These are phyloP conservation scores for Drosophila silvestris DNA, from an alignment of 2,888 invertebrate species.

Conservation along the genomic window DNA sequence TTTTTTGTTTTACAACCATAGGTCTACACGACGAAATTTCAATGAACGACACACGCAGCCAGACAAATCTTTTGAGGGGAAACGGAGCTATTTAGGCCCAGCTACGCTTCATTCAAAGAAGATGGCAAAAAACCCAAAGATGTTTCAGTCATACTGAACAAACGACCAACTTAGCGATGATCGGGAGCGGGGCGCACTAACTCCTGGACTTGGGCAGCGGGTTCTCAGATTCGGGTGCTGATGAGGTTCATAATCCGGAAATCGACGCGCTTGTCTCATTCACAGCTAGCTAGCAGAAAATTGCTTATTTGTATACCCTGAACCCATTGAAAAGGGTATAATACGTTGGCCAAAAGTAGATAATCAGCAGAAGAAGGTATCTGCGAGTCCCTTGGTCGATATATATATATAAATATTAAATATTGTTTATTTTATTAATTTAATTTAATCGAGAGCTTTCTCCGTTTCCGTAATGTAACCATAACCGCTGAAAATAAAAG, in stretches of 20 bases:
- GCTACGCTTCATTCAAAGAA: conserved; percentile 68
- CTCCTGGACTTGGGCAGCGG: conserved; percentile 10
- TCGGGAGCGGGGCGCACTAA: background rate
- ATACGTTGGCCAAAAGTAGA: background rate
- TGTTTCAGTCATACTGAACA: conserved; percentile 61
- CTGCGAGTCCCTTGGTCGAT: background rate
- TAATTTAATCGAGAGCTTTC: background rate
- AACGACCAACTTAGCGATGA: background rate
- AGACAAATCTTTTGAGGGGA: conserved; percentile 12
- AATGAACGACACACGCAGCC: conserved; percentile 31
- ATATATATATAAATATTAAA: background rate
- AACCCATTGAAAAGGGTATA: background rate
- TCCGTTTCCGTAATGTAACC: background rate
- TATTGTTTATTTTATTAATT: background rate
- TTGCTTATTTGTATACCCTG: conserved; percentile 6
- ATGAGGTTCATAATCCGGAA: conserved; percentile 62
- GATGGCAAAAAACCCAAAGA: conserved; percentile 71
- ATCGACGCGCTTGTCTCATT: conserved; percentile 64
- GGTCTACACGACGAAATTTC: conserved; percentile 26
- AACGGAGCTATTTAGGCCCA: conserved; percentile 1
- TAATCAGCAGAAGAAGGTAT: background rate
- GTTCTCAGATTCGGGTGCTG: conserved; percentile 13
- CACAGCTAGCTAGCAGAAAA: conserved; percentile 46
- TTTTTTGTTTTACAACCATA: conserved; percentile 39
- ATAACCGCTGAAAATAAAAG: background rate